A percentile compares a stretch with the other conserved stretches of the same genome.
These are phyloP conservation scores for Dolichoris vasculosae DNA, from an alignment of 1,140 invertebrate species.

Conservation along the genomic window DNA sequence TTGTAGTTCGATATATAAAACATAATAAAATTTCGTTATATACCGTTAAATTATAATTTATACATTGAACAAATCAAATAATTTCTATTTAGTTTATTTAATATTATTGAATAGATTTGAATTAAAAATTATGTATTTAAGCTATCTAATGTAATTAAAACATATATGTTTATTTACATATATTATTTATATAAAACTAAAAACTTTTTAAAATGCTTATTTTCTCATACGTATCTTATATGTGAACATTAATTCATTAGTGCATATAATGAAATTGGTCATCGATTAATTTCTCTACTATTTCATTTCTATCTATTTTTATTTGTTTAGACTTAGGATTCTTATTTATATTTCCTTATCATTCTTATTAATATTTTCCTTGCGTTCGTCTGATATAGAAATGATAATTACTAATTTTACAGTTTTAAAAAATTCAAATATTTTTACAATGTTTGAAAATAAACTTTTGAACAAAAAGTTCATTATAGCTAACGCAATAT, in stretches of 20 bases:
- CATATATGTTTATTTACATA: not conserved
- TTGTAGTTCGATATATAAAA: not conserved
- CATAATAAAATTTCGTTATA: too few species aligned
- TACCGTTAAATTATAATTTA: too few species aligned
- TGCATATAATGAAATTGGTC: not conserved
- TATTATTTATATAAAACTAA: not conserved
- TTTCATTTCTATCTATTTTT: not conserved
- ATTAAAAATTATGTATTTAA: not conserved
- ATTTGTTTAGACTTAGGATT: not conserved
- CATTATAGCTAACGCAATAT: conserved; percentile 1
- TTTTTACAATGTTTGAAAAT: conserved; percentile 9
- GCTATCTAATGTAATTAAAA: not conserved
- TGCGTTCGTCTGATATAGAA: not conserved
- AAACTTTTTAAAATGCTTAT: not conserved
- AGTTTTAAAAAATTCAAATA: not conserved
- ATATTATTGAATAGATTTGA: not conserved
- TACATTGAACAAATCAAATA: not conserved
- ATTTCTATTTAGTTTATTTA: not conserved
- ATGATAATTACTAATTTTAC: not conserved
- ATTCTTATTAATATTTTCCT: not conserved
- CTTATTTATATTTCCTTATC: not conserved
- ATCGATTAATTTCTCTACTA: too few species aligned
- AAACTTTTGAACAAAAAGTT: not conserved
- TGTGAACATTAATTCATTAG: too few species aligned
- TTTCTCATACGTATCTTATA: not conserved